Base-by-base conservation (phyloP, 2,888 invertebrate species). In the Ormyrus rosae region DNA sequence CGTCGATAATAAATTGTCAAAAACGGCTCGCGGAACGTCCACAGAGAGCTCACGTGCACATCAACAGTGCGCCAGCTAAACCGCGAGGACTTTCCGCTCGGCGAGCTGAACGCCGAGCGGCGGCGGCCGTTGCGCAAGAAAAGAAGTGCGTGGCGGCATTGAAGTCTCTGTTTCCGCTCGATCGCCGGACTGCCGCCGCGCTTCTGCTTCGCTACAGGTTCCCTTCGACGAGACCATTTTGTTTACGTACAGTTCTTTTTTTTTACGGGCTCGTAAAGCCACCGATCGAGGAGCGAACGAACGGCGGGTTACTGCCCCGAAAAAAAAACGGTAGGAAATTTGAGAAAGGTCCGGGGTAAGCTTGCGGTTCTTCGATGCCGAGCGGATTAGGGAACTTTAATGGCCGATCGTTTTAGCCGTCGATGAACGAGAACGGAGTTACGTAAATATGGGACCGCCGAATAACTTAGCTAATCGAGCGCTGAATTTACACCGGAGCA, bases 131-230 rank as follows among this genome's bases (percentile, higher is more conserved):
- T 73, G 80, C 78, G 81, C 73, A 76, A 78, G 81, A 71, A 64
- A 10, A 61, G 13, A 56, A 53, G 45, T 61, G 55, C 11, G 19
- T 34, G 34, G 45, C 71, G 79, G 83, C 83, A 78, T 84, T 80
- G 71, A 84, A 84, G 81, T 84, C 83, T 79, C 82, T 80, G 70
- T 63, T 63, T 83, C 51, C 68, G 70, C 73, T 58, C 50, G 48
- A 48, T 34, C 58, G 58, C 60, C 34, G 2, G 9, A 10, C 11
- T 3, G 58, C 56, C n/a, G 9, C n/a, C 56, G 11, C 58, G 11
- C 11, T 10, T 6, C 58, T 10, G n/a, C 58, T 0, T 10, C 58
- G 11, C 3, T 5, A 2, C 6, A 1, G 58, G 56, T 34, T 34
- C 34, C 34, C 34, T 3, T 2, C 34, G 34, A 1, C 34, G 34